Percentiles rank a stretch among this genome's conserved stretches.
These are phyloP conservation scores for Sisyra nigra DNA, from an alignment of 2,888 invertebrate genomes.

Conservation along the genomic window DNA sequence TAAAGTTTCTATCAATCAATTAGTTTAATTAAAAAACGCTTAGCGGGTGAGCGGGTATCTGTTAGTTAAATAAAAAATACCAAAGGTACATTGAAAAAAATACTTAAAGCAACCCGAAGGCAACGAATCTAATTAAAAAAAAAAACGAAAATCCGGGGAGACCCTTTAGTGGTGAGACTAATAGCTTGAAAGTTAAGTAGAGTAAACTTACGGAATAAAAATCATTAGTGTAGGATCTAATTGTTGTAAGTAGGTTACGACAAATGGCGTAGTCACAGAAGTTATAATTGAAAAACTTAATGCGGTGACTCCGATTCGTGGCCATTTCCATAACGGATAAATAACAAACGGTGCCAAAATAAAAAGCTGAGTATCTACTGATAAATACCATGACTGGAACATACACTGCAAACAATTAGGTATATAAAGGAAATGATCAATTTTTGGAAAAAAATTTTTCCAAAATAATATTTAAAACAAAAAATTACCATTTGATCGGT, in stretches of 20 bases:
- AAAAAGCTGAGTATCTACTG: slow-evolving; percentile 26
- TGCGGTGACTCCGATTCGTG: slow-evolving; percentile 36
- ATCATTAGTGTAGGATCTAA: slow-evolving; percentile 53
- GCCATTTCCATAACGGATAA: slow-evolving; percentile 48
- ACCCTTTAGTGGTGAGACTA: too few relatives aligned
- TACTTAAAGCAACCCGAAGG: not conserved
- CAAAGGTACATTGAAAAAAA: not conserved
- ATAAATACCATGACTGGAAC: slow-evolving; percentile 57
- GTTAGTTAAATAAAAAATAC: too few relatives aligned
- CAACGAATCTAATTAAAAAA: not conserved
- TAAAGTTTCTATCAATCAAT: too few relatives aligned
- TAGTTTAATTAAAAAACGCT: too few relatives aligned
- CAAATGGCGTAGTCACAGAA: slow-evolving; percentile 36
- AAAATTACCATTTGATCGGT: slow-evolving; percentile 39
- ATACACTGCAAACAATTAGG: slow-evolving; percentile 42
- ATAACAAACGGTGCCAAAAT: slow-evolving; percentile 49
- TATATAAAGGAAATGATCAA: slow-evolving; percentile 21
- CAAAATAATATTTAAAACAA: not conserved
- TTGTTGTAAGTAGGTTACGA: slow-evolving; percentile 37
- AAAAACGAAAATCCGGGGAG: too few relatives aligned
- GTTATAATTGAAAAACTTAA: slow-evolving; percentile 30
- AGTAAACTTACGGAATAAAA: slow-evolving; percentile 43
- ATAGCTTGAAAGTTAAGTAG: too few relatives aligned
- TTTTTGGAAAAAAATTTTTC: not conserved
- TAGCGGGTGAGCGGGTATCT: too few relatives aligned